Evolutionary conservation across 2,113 vertebrate genomes (phyloP).

Genomic region (Bothrops jararaca): DNA sequence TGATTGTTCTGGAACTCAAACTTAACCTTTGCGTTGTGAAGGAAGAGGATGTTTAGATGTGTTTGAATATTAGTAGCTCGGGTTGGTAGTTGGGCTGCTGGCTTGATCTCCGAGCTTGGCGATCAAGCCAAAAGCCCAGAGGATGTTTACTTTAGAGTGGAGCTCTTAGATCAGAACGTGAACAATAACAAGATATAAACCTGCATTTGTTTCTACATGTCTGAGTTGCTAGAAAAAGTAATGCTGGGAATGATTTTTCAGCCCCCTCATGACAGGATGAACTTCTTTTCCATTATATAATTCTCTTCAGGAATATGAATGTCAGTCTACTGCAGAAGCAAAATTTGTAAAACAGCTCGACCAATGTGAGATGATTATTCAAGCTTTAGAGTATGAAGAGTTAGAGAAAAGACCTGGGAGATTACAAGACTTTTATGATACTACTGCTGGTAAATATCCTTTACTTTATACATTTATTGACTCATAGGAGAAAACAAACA

Average conservation of each 20-base stretch:
- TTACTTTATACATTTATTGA: not conserved
- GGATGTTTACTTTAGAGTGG: not conserved
- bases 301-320: slow-evolving; percentile 86
- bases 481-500: not conserved
- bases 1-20: not conserved
- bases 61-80: not conserved
- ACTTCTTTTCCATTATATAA: not conserved
- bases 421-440: slow-evolving; percentile 92
- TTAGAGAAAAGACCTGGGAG: slow-evolving; percentile 84
- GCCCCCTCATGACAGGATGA: not conserved
- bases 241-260: not conserved
- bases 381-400: slow-evolving; percentile 93
- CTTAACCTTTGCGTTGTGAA: not conserved
- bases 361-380: slow-evolving; percentile 95
- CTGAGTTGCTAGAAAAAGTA: not conserved
- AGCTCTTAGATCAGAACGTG: not conserved
- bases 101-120: too few relatives aligned
- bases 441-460: slow-evolving; percentile 77
- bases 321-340: slow-evolving; percentile 83
- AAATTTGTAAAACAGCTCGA: slow-evolving; percentile 92
- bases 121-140: not conserved
- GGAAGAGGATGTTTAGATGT: not conserved
- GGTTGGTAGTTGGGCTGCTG: too few relatives aligned
- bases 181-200: not conserved
- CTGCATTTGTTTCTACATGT: not conserved